phyloP scores from a whole-genome alignment of 2,113 vertebrate genomes.

The Amblyornis subalaris region DNA sequence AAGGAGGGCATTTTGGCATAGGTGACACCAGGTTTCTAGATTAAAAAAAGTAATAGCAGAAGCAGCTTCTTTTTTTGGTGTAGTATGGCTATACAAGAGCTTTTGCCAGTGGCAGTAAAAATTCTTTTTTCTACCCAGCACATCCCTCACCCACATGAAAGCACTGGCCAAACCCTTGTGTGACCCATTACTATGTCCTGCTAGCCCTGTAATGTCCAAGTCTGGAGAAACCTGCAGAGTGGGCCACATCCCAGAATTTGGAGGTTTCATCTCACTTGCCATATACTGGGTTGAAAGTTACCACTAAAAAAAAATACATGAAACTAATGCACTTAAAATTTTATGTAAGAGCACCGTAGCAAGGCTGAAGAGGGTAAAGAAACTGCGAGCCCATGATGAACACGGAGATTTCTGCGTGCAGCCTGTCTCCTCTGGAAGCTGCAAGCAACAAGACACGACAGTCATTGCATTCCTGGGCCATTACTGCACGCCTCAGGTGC shows the following conservation, averaged over 20 bases:
- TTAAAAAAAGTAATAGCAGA: neutral
- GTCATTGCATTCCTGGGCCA: neutral
- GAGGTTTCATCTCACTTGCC: neutral
- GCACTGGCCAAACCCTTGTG: neutral
- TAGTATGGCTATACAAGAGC: neutral
- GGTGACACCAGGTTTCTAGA: neutral
- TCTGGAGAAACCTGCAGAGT: neutral
- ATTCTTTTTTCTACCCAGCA: neutral
- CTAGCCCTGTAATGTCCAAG: neutral
- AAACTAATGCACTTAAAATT: neutral
- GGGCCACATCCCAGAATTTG: neutral
- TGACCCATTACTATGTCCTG: neutral
- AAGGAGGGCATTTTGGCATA: neutral
- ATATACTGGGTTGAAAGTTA: neutral
- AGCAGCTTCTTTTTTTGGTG: neutral
- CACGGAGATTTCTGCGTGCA: neutral
- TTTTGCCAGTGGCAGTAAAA: neutral
- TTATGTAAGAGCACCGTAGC: neutral
- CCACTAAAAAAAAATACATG: neutral
- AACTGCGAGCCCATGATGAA: neutral
- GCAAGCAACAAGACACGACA: neutral
- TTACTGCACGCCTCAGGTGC: neutral
- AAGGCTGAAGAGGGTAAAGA: constrained; percentile 2
- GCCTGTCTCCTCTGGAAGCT: neutral
- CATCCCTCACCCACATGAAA: neutral